These are phyloP conservation scores for human DNA, from an alignment of 2,113 vertebrate genomes.

Conservation along the genomic window GRCh38 chr3:77593001-77593500, in stretches of 20 bases:
- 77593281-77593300: constrained; percentile 16
- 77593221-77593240: constrained; percentile 40
- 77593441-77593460: constrained; percentile 54
- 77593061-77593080: background rate
- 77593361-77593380: constrained; percentile 66
- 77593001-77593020: background rate
- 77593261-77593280: constrained; percentile 67
- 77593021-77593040: constrained; percentile 12
- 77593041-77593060: background rate
- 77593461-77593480: background rate
- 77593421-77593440: constrained; percentile 65
- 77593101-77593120: constrained; percentile 49
- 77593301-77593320: constrained; percentile 68
- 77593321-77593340: constrained; percentile 71
- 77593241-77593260: constrained; percentile 48
- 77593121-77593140: background rate
- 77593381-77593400: constrained; percentile 45
- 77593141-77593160: background rate
- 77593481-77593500: constrained; percentile 36
- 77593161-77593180: constrained; percentile 41
- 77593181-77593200: constrained; percentile 49
- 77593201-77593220: constrained; percentile 55
- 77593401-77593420: constrained; percentile 64
- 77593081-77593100: background rate
- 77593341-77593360: constrained; percentile 74